These are phyloP conservation scores for Sipunculus nudus DNA, from an alignment of 2,888 invertebrate genomes.

Conservation along the genomic window DNA sequence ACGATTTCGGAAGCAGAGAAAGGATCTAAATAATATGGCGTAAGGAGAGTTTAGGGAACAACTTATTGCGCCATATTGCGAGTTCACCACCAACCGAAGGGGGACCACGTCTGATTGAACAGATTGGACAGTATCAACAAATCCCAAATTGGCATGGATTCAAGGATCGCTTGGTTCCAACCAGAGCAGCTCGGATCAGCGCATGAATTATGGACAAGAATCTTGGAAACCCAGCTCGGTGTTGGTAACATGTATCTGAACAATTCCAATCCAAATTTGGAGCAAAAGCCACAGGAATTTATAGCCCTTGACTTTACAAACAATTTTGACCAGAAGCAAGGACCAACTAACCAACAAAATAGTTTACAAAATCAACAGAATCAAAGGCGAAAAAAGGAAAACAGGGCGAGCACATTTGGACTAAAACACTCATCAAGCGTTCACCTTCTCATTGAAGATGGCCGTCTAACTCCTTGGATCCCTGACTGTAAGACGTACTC, in stretches of 20 bases:
- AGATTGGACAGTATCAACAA: too few relatives aligned
- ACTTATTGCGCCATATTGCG: too few relatives aligned
- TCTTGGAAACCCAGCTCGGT: conserved; percentile 86
- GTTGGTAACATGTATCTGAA: conserved; percentile 71
- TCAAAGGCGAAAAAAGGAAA: conserved; percentile 81
- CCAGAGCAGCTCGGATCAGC: conserved; percentile 97
- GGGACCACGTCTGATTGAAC: too few relatives aligned
- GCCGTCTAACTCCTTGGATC: conserved; percentile 90
- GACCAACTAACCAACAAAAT: conserved; percentile 24
- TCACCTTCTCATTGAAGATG: conserved; percentile 83
- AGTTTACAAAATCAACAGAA: conserved; percentile 42
- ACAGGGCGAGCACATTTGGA: conserved; percentile 90
- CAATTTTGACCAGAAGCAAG: conserved; percentile 46
- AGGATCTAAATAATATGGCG: too few relatives aligned
- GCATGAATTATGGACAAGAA: conserved; percentile 92
- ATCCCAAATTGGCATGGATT: too few relatives aligned
- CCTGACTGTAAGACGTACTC: conserved; percentile 78
- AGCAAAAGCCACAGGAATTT: conserved; percentile 60
- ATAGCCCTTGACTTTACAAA: conserved; percentile 62
- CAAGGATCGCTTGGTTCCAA: conserved; percentile 81
- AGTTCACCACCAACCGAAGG: too few relatives aligned
- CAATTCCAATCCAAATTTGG: conserved; percentile 64
- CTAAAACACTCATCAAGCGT: conserved; percentile 80
- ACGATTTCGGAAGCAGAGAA: too few relatives aligned
- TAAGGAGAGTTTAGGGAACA: too few relatives aligned